Conservation (phyloP, 2,888 invertebrate species). For the Parelbella ahira region DNA sequence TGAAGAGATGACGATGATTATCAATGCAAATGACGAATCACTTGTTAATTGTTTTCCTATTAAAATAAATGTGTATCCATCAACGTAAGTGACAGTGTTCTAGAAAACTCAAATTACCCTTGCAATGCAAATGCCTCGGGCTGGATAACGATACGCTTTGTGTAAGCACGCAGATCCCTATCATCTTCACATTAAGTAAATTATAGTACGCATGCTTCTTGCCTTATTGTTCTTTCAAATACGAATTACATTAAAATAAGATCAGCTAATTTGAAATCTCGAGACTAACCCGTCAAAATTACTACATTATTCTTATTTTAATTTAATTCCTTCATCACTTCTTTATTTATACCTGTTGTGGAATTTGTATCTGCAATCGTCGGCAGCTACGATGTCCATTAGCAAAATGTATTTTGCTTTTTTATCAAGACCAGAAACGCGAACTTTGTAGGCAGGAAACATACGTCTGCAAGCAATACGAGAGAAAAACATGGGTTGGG, state of each 20-base stretch:
- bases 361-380: conserved; percentile 97
- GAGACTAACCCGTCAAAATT: conserved; percentile 40
- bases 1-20: conserved; percentile 1
- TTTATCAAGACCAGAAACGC: conserved; percentile 97
- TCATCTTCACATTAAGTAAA: conserved; percentile 42
- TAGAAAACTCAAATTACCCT: conserved; percentile 4
- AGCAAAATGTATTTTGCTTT: conserved; percentile 98
- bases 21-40: conserved; percentile 2
- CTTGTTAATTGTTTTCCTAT: conserved; percentile 3
- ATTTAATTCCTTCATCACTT: conserved; percentile 65
- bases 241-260: conserved; percentile 78
- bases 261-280: conserved; percentile 42
- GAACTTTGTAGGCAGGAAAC: conserved; percentile 98
- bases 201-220: conserved; percentile 84
- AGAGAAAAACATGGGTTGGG: conserved; percentile 78
- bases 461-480: conserved; percentile 92
- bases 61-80: conserved; percentile 7
- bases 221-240: conserved; percentile 71
- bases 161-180: conserved; percentile 59
- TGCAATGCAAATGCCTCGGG: conserved; percentile 11
- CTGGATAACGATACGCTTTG: conserved; percentile 17
- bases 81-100: conserved; percentile 14
- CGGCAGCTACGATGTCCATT: conserved; percentile 98
- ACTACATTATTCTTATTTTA: conserved; percentile 63
- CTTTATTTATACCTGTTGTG: conserved; percentile 89